These are phyloP conservation scores for Chorisops tibialis DNA, from an alignment of 2,888 invertebrate species.

Conservation along the genomic window DNA sequence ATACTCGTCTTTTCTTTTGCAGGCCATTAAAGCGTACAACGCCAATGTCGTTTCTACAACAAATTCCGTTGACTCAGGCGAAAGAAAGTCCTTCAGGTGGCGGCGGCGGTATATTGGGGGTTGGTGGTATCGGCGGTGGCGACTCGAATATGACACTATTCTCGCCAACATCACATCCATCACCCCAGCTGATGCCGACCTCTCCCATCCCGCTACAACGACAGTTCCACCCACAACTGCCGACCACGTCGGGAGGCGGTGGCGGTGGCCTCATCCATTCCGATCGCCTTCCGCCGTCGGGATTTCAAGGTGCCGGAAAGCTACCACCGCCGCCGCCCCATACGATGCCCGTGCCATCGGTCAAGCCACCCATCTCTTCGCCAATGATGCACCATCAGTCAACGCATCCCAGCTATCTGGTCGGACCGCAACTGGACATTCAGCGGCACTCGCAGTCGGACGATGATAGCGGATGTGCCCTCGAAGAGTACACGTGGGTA, in stretches of 20 bases:
- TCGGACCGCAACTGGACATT: conserved; percentile 59
- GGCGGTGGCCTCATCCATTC: not conserved
- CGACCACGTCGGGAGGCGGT: conserved; percentile 24
- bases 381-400: conserved; percentile 47
- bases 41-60: conserved; percentile 35
- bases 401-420: conserved; percentile 46
- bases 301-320: conserved; percentile 33
- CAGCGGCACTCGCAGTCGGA: conserved; percentile 90
- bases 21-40: conserved; percentile 36
- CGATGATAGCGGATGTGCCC: conserved; percentile 97
- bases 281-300: conserved; percentile 33
- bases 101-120: not conserved
- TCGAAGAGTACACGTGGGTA: conserved; percentile 98
- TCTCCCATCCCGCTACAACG: conserved; percentile 49
- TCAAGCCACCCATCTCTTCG: conserved; percentile 43
- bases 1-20: conserved; percentile 23
- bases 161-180: conserved; percentile 24
- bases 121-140: conserved; percentile 36
- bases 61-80: conserved; percentile 34
- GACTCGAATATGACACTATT: conserved; percentile 47
- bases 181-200: conserved; percentile 41
- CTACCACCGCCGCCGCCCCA: conserved; percentile 27
- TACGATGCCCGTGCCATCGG: conserved; percentile 14
- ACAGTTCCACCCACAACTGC: conserved; percentile 38
- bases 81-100: conserved; percentile 26